Percentiles rank a stretch among this genome's conserved stretches.
Evolutionary conservation across 2,797 vertebrate species (phyloP).

Genomic region (Pampus argenteus): DNA sequence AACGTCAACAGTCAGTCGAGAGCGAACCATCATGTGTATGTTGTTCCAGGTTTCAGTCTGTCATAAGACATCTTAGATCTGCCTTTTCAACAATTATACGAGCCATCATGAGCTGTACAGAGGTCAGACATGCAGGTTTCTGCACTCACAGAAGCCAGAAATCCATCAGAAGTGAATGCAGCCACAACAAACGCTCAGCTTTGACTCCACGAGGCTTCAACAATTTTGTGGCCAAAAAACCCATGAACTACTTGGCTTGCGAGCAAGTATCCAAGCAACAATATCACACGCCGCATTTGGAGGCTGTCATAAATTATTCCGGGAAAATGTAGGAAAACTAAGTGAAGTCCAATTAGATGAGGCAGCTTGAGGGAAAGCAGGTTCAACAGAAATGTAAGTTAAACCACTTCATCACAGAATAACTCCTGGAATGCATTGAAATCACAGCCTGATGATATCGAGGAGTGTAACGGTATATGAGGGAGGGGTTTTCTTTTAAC

Average conservation of each 20-base stretch:
- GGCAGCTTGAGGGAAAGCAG: slow-evolving; percentile 30
- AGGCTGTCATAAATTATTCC: slow-evolving; percentile 39
- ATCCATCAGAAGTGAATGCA: slow-evolving; percentile 3
- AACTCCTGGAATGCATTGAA: slow-evolving; percentile 63
- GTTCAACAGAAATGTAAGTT: slow-evolving; percentile 25
- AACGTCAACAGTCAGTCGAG: no score
- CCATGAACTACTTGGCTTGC: slow-evolving; percentile 7
- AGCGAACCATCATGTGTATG: no score
- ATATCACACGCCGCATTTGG: slow-evolving; percentile 22
- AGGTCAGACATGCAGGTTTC: neutral
- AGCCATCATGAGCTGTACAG: no score
- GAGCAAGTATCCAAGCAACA: slow-evolving; percentile 1
- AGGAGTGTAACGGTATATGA: slow-evolving; percentile 62
- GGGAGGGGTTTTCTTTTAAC: slow-evolving; percentile 71
- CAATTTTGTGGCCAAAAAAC: slow-evolving; percentile 10
- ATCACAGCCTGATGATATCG: slow-evolving; percentile 74
- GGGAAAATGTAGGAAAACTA: slow-evolving; percentile 11
- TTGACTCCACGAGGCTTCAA: slow-evolving; percentile 3
- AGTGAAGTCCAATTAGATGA: slow-evolving; percentile 17
- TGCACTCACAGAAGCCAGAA: slow-evolving; percentile 26
- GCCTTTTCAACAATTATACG: slow-evolving; percentile 6
- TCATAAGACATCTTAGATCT: neutral
- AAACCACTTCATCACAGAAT: slow-evolving; percentile 49
- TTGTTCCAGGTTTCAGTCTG: no score
- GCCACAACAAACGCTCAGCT: slow-evolving; percentile 42